phyloP scores from a whole-genome alignment of 1,140 invertebrate genomes.

The Prorops nasuta region DNA sequence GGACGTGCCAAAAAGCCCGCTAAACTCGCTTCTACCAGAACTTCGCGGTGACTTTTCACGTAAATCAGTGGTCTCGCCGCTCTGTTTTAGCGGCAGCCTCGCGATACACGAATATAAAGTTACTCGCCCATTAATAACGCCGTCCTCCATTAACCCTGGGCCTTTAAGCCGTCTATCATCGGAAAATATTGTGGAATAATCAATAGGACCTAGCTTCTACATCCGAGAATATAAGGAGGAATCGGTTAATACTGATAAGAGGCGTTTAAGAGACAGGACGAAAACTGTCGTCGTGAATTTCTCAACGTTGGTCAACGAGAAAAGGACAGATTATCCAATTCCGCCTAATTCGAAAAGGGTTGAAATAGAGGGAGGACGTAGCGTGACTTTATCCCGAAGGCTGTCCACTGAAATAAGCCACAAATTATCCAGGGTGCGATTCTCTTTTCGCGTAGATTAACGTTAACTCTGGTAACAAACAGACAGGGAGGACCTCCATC shows the following conservation, averaged over 20 bases:
- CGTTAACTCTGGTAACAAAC: constrained; percentile 13
- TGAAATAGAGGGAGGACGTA: no score
- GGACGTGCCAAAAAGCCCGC: constrained; percentile 38
- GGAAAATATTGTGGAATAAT: no score
- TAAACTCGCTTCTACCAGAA: constrained; percentile 32
- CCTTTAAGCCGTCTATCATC: no score
- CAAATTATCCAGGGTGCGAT: constrained; percentile 18
- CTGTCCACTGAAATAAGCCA: constrained; percentile 16
- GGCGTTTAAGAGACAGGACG: no score
- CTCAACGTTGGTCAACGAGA: no score
- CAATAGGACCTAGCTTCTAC: no score
- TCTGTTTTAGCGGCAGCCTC: constrained; percentile 32
- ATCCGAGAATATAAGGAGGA: no score
- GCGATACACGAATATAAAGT: constrained; percentile 29
- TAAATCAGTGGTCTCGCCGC: constrained; percentile 34
- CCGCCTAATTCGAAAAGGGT: no score
- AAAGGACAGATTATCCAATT: no score
- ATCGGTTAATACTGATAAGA: no score
- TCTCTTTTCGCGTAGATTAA: constrained; percentile 19
- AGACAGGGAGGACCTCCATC: neutral
- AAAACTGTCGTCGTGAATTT: no score
- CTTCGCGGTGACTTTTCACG: constrained; percentile 36
- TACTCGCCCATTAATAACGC: constrained; percentile 42
- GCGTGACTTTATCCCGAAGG: no score
- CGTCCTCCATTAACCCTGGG: constrained; percentile 34